Base-by-base conservation (phyloP, 2,888 invertebrate genomes). In the Pinctada fucata region DNA sequence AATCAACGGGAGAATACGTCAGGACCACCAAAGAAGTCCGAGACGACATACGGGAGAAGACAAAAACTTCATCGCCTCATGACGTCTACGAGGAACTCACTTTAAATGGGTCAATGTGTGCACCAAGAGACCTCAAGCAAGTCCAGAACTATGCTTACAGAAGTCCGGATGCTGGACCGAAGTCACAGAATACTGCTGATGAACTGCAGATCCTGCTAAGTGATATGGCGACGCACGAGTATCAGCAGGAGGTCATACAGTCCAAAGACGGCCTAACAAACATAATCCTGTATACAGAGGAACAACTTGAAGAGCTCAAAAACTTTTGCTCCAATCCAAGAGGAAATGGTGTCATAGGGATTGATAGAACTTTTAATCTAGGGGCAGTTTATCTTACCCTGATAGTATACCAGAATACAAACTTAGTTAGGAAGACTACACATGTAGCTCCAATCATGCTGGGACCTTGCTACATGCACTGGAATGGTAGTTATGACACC, bases 401-500 rank as follows among this genome's bases (percentile, higher is more conserved):
- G 16, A 16, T 79, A 13, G 66, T 74, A 13, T 74, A 70, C n/a
- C 51, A 70, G 70, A 64, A 78, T 65, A n/a, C n/a, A 13, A 63
- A 78, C 45, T 73, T 78, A 48, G 31, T 16, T 10, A 31, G 74
- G 52, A 78, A 64, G 63, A 47, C 45, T 31, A 78, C 63, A 13
- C 31, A 45, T 16, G 31, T 48, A 49, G 31, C 74, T 13, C 78
- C 78, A 47, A 74, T 78, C 10, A 45, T 78, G 63, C 64, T 73
- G n/a, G 73, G 78, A 47, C 78, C 78, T n/a, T 5, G 50, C 16
- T 78, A 72, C 66, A 10, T 77, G 45, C 77, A 77, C 47, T 78
- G 78, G 78, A 71, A 68, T 50, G 78, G 49, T 48, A 49, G 10
- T 5, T 66, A 16, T 13, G 58, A 58, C 58, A 58, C 58, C 31